phyloP scores from a whole-genome alignment of 2,113 vertebrate species.

The Apistogramma diplotaenia region DNA sequence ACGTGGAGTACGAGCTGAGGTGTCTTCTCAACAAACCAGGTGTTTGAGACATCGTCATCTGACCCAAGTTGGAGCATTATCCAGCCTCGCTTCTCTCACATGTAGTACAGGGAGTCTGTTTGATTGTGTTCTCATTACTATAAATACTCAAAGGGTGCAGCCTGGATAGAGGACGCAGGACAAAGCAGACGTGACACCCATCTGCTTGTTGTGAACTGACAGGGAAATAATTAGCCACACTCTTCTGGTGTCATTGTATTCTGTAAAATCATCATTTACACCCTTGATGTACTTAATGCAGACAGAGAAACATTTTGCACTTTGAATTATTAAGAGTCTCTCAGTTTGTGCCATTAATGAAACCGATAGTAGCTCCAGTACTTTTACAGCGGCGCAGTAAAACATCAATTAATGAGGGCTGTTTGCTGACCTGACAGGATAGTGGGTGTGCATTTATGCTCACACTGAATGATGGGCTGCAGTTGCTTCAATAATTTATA shows the following conservation, averaged over 20 bases:
- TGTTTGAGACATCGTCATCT: constrained; percentile 41
- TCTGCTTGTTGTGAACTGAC: too few species aligned
- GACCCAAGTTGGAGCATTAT: background rate
- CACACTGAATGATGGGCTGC: background rate
- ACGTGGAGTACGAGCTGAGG: constrained; percentile 94
- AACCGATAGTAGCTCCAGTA: background rate
- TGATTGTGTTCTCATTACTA: too few species aligned
- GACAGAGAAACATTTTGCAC: too few species aligned
- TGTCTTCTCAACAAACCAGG: constrained; percentile 99
- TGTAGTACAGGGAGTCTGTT: too few species aligned
- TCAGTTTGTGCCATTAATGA: background rate
- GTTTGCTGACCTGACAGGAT: background rate
- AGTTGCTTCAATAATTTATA: background rate
- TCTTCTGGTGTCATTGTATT: too few species aligned
- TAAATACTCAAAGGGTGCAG: too few species aligned
- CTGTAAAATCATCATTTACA: background rate
- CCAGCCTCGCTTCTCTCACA: background rate
- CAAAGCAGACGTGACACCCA: too few species aligned
- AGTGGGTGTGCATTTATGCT: background rate
- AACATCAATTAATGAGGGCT: background rate
- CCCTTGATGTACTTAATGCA: background rate
- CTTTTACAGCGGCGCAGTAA: too few species aligned
- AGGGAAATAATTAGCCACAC: too few species aligned
- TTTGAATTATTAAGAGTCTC: background rate
- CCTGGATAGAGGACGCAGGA: too few species aligned